Evolutionary conservation across 2,797 vertebrate species (phyloP).

Genomic region (Pseudochirops corinnae): DNA sequence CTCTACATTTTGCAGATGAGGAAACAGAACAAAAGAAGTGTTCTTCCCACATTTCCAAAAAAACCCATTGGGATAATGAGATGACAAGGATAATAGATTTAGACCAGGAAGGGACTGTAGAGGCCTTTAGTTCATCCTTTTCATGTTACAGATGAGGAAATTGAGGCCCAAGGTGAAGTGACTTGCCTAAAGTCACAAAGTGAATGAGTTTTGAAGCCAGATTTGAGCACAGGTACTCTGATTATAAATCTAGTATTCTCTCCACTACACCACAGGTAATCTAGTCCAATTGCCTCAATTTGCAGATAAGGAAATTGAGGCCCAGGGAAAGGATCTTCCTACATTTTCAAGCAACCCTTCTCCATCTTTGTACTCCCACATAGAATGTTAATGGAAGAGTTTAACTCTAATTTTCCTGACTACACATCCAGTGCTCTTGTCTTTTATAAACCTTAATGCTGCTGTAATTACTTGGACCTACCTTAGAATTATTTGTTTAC

Average conservation of each 20-base stretch:
- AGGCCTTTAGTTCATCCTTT: background rate
- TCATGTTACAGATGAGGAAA: background rate
- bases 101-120: background rate
- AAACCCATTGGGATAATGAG: background rate
- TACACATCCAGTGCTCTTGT: background rate
- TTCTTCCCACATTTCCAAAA: background rate
- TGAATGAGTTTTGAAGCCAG: background rate
- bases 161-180: background rate
- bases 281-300: background rate
- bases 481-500: background rate
- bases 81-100: background rate
- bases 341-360: background rate
- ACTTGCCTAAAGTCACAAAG: background rate
- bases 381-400: background rate
- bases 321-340: background rate
- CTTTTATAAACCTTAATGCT: background rate
- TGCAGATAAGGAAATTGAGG: background rate
- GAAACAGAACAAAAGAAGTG: background rate
- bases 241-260: background rate
- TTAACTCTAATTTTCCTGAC: background rate
- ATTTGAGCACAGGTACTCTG: background rate
- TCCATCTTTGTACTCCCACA: background rate
- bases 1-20: background rate
- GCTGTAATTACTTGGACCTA: background rate
- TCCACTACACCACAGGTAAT: background rate